Conservation (phyloP, 2,113 vertebrate genomes). For the Xenotilapia flavipinnis region DNA sequence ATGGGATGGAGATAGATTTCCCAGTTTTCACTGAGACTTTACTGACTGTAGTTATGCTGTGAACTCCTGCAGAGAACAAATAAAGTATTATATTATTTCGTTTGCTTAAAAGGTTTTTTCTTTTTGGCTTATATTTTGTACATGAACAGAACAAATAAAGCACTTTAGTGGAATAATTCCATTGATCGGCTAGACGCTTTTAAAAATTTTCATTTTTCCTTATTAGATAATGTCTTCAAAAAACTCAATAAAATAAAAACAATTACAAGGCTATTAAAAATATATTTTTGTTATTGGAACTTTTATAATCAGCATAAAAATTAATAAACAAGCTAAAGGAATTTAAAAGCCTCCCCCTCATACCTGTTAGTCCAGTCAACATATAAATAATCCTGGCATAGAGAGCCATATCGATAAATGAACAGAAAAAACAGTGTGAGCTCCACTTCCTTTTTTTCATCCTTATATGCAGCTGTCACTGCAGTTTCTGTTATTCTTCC, state of each 20-base stretch:
- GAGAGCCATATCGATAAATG: background rate
- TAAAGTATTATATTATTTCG: background rate
- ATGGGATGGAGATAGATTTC: slow-evolving; percentile 17
- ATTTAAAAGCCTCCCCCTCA: background rate
- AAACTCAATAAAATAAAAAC: background rate
- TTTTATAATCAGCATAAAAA: background rate
- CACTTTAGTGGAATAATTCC: background rate
- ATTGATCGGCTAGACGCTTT: fast-evolving
- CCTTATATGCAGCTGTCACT: background rate
- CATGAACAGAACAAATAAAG: background rate
- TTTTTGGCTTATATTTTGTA: background rate
- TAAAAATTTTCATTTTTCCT: background rate
- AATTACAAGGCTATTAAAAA: background rate
- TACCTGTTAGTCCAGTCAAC: slow-evolving; percentile 19
- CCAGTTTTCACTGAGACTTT: background rate
- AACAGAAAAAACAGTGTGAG: background rate
- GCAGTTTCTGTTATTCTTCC: background rate
- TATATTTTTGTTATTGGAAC: background rate
- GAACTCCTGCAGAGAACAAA: background rate
- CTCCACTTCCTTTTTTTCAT: background rate
- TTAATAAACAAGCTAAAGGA: background rate
- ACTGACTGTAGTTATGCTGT: background rate
- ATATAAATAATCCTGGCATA: background rate
- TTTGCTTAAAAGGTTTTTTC: background rate
- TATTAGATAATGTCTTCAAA: background rate